Base-by-base conservation (phyloP, 2,797 vertebrate species). In the Hemibagrus guttatus region DNA sequence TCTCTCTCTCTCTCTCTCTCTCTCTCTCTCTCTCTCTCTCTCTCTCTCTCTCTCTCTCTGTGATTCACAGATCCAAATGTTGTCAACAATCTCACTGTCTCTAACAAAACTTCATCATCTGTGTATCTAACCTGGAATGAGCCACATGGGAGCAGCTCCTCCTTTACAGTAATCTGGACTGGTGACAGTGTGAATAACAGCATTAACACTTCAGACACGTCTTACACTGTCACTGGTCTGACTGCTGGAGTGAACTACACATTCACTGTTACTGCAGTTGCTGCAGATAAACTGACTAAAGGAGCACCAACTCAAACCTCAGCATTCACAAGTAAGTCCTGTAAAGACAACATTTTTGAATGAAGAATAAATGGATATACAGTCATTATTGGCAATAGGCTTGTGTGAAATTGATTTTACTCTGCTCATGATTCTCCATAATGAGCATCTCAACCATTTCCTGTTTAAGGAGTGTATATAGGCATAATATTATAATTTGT, bases 231-330 rank as follows among this genome's bases (percentile, higher is more conserved):
- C 66, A 66, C 63, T 66, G n/a, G 13, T 49, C 46, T 49, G 46
- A 49, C 46, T 49, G 46, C 46, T 49, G 46, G 46, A 49, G 46
- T 49, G 46, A 49, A 9, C 0, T 49, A 49, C 46, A 49, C 46
- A 49, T 49, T 49, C 46, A 66, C 63, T 26, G 84, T 89, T 75
- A 83, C 64, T 80, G 72, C 83, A 69, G 59, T 83, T 28, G 86
- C 86, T 71, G 63, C 9, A 58, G 84, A 89, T 56, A 19, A 11
- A 0, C 26, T 28, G 58, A 31, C 54, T 69, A 19, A 26, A 19
- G 39, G 76, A 81, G 13, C 31, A 42, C 0, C 23, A 66, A 6
- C 12, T 66, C 14, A 31, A 56, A 80, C 11, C 52, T 58, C 52
- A 58, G 54, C 28, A 80, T 49, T 49, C 56, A 80, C 76, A 58